Evolutionary conservation across 1,140 invertebrate genomes (phyloP).

Genomic region (Lepidurus packardi): DNA sequence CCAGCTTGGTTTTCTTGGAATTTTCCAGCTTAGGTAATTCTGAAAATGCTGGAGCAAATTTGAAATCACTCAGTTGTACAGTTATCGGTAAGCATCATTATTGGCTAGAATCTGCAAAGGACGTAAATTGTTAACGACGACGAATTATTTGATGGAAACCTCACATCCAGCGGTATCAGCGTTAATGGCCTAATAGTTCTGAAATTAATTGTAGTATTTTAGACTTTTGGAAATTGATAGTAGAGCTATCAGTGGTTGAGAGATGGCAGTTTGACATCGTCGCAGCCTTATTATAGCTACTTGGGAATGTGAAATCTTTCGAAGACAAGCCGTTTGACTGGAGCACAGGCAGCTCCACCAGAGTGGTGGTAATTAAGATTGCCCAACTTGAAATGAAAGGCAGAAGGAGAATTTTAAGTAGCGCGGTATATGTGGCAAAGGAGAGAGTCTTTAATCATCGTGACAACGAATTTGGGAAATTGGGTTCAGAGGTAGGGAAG

Average conservation of each 20-base stretch:
- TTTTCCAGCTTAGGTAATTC: no score
- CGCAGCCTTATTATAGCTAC: neutral
- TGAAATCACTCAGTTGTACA: no score
- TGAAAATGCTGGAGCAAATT: no score
- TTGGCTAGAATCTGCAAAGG: no score
- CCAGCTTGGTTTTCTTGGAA: neutral
- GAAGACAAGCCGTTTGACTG: slow-evolving; percentile 7
- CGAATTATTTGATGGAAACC: neutral
- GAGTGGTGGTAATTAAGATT: slow-evolving; percentile 19
- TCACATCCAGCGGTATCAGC: neutral
- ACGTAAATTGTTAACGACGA: no score
- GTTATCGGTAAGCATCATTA: no score
- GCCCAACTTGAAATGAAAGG: neutral
- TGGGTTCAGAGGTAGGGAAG: neutral
- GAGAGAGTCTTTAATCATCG: slow-evolving; percentile 8
- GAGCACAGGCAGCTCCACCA: neutral
- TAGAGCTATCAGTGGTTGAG: neutral
- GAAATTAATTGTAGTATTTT: neutral
- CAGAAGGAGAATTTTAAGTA: slow-evolving; percentile 8
- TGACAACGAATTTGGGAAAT: slow-evolving; percentile 19
- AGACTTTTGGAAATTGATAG: neutral
- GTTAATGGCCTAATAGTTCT: neutral
- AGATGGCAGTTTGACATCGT: neutral
- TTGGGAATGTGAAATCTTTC: neutral
- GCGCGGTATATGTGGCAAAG: neutral